These are phyloP conservation scores for Pedetes capensis DNA, from an alignment of 2,113 vertebrate species.

Conservation along the genomic window DNA sequence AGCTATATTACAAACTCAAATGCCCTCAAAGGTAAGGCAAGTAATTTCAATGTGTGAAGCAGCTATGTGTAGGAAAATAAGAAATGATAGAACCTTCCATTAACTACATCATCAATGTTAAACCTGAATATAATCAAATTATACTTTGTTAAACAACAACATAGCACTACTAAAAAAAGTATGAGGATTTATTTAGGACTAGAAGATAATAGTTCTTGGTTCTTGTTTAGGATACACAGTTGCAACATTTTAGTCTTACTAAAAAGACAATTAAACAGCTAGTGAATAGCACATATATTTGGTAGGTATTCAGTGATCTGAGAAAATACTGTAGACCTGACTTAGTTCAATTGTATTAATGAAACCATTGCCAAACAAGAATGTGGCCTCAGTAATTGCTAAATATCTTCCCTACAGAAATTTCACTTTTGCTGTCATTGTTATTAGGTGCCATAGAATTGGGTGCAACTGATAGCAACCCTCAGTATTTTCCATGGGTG, in stretches of 20 bases:
- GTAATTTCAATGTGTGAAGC: constrained; percentile 69
- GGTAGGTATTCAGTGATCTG: not conserved
- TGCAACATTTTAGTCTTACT: not conserved
- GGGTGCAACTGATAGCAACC: too few species aligned
- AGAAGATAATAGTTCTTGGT: not conserved
- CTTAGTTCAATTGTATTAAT: not conserved
- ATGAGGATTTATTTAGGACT: not conserved
- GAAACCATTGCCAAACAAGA: not conserved
- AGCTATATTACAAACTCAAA: constrained; percentile 19
- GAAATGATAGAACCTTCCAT: not conserved
- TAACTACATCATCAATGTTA: constrained; percentile 13
- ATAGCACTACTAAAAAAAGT: not conserved
- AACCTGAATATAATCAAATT: not conserved
- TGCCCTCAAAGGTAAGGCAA: not conserved
- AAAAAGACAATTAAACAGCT: not conserved
- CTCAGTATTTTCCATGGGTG: too few species aligned
- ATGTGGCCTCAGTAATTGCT: not conserved
- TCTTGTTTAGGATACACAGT: not conserved
- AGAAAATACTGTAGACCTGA: not conserved
- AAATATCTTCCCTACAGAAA: not conserved
- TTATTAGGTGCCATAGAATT: too few species aligned
- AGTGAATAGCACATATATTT: not conserved
- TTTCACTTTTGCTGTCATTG: too few species aligned
- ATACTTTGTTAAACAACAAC: not conserved
- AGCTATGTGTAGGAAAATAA: not conserved